phyloP scores from a whole-genome alignment of 2,888 invertebrate genomes.

The Trichopoda pennipes region DNA sequence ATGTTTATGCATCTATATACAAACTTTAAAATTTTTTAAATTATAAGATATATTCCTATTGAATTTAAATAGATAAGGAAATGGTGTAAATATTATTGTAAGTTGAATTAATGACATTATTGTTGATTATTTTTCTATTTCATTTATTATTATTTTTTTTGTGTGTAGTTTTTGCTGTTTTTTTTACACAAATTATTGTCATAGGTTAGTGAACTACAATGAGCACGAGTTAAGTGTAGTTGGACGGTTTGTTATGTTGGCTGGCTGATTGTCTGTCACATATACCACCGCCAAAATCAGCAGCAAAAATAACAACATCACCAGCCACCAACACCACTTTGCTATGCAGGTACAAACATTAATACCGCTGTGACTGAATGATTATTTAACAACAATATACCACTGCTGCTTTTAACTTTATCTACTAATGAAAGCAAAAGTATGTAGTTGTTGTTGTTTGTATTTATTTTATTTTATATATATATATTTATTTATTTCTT shows the following conservation, averaged over 20 bases:
- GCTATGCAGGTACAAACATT: not conserved
- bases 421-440: constrained; percentile 75
- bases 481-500: constrained; percentile 31
- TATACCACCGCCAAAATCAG: constrained; percentile 8
- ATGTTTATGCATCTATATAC: no score
- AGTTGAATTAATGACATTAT: constrained; percentile 54
- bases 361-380: constrained; percentile 18
- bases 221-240: constrained; percentile 64
- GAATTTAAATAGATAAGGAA: no score
- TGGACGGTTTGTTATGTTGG: constrained; percentile 36
- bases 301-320: constrained; percentile 19
- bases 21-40: no score
- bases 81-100: constrained; percentile 34
- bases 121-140: constrained; percentile 59
- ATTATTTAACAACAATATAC: constrained; percentile 41
- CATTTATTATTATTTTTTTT: constrained; percentile 30
- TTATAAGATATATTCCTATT: no score
- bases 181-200: constrained; percentile 76
- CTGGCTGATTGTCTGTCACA: constrained; percentile 44
- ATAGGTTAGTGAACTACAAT: constrained; percentile 76
- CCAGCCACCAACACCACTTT: constrained; percentile 28
- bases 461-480: constrained; percentile 14
- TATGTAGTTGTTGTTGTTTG: constrained; percentile 53
- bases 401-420: constrained; percentile 58
- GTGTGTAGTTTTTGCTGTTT: constrained; percentile 15